Evolutionary conservation across 2,888 invertebrate species (phyloP).

Genomic region (Nephrotoma flavescens): DNA sequence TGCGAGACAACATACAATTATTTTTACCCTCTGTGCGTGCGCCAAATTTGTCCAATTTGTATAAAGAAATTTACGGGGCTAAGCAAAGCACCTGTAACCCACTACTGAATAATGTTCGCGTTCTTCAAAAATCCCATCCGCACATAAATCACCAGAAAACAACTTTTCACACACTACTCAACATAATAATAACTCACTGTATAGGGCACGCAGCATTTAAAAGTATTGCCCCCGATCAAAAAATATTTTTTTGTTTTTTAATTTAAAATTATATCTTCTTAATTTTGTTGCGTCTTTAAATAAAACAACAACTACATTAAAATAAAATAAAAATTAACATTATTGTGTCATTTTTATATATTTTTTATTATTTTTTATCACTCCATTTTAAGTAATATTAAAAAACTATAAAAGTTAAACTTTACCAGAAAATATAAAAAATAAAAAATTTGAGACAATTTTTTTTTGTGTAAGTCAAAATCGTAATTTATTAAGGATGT

Average conservation of each 20-base stretch:
- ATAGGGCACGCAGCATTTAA: too few species aligned
- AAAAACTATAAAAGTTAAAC: not conserved
- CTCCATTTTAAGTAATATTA: conserved; percentile 3
- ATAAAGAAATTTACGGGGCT: too few species aligned
- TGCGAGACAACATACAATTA: too few species aligned
- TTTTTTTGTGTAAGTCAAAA: not conserved
- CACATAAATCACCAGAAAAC: too few species aligned
- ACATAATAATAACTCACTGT: too few species aligned
- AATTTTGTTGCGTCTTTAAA: not conserved
- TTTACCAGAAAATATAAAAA: not conserved
- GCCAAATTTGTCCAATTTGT: too few species aligned
- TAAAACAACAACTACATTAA: not conserved
- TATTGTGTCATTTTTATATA: conserved; percentile 2
- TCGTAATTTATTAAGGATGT: not conserved
- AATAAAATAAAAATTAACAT: not conserved
- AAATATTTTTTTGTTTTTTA: not conserved
- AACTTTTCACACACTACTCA: too few species aligned
- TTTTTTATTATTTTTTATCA: conserved; percentile 2
- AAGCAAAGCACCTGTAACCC: too few species aligned
- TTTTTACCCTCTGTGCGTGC: too few species aligned
- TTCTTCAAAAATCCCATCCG: too few species aligned
- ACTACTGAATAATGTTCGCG: too few species aligned
- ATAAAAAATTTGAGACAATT: not conserved
- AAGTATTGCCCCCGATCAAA: not conserved
- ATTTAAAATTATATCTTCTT: not conserved